Evolutionary conservation across 2,797 vertebrate genomes (phyloP), one percentile per base, ranked within the genome.

Genomic region (Syngnathus acus): DNA sequence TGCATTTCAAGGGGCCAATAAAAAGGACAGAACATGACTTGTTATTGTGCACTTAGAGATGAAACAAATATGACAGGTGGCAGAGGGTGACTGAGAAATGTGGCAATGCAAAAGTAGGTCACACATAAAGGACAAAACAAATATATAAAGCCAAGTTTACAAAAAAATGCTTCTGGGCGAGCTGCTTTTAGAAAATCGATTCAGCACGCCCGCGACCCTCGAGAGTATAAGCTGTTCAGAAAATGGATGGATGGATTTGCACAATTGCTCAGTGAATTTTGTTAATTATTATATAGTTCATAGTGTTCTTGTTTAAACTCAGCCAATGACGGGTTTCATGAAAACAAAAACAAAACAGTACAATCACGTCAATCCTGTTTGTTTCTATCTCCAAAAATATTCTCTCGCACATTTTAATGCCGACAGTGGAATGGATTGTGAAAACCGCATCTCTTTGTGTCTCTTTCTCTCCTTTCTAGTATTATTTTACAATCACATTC

Each of bases 401-500:
- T 4, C 32, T 4, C 32, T 32, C 32, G 4, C 32, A 32, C 8
- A 17, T 37, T 9, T 51, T 37, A n/a, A 50, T 64, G 47, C 13
- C 14, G 17, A 9, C 11, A 9, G 23, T 21, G 13, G 21, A 62
- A 62, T 43, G n/a, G 14, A 62, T 42, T 42, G 14, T 7, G 40
- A 45, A 57, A 38, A 42, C 19, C 5, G 55, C 1, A 54, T 51
- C 37, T 38, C 54, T 54, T 40, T 43, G 19, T 72, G 26, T 67
- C 23, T 64, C 65, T 1, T 37, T 77, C 58, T 78, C 1, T 47
- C 11, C 71, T 71, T 79, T 80, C 26, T 90, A 98, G 96, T 96
- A 97, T 82, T 97, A 98, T 82, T 98, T 99, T 75, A 99, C 95
- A 0, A 86, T 99, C 60, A 95, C 90, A 68, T 99, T 98, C 88